Evolutionary conservation across 2,888 invertebrate species (phyloP), one percentile per base, ranked within the genome.

Genomic region (Dasypogon diadema): DNA sequence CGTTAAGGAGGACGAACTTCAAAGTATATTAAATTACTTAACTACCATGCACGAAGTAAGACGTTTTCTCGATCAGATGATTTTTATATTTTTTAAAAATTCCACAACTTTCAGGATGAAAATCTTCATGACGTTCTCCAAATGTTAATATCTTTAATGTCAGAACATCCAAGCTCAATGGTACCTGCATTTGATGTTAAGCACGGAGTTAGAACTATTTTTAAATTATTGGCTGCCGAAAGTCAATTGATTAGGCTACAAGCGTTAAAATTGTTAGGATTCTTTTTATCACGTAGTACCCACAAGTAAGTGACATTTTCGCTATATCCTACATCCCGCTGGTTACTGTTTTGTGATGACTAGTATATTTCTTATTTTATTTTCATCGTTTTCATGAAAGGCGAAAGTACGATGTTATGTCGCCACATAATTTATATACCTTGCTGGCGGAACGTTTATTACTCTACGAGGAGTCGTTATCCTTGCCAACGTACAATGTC

Each of bases 371-470:
- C 14, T 63, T 12, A 56, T 22, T 26, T 56, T 58, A 42, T 26
- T 74, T 14, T 56, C 14, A 68, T 63, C 22, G 75, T 77, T 30
- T 70, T 74, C 75, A 70, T 73, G 74, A 34, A 74, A 97, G 97
- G 88, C 91, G 99, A 82, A 99, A 99, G 87, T 98, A 98, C 87
- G 99, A 99, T 87, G 97, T 98, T 74, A 98, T 99, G 97, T 96
- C 96, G 80, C 97, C 98, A 1, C 95, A 97, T 88, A 99, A 99
- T 89, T 89, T 99, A 83, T 99, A 99, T 89, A 98, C 98, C 24
- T 88, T 99, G 82, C 89, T 99, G 81, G 96, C 98, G 37, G 98
- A 98, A 84, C 90, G 98, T 79, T 90, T 99, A 81, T 88, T 96
- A 81, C 88, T 96, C 75, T 94, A 96, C 84, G 95, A 96, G 83